Conservation (phyloP, 1,140 invertebrate genomes). For the Bombus pascuorum region DNA sequence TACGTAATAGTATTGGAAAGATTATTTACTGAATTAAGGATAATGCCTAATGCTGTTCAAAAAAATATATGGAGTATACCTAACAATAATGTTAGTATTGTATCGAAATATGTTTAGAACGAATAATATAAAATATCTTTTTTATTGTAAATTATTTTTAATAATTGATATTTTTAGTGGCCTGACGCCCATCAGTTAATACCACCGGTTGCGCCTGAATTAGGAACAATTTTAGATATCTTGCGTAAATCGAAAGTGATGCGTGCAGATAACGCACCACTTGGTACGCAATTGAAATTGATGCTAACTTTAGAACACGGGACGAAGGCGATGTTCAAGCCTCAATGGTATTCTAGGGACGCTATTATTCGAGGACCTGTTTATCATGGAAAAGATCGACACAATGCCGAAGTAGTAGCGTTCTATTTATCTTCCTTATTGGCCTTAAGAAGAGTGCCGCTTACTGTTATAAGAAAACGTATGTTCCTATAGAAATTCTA, state of each 20-base stretch:
- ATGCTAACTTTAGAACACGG: conserved; percentile 89
- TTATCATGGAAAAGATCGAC: conserved; percentile 94
- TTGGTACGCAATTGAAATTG: conserved; percentile 96
- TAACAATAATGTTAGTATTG: conserved; percentile 72
- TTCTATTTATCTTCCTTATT: conserved; percentile 94
- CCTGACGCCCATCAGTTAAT: conserved; percentile 86
- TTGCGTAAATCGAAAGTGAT: conserved; percentile 88
- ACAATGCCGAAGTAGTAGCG: conserved; percentile 97
- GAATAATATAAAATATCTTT: not conserved
- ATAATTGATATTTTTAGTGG: conserved; percentile 84
- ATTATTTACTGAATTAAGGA: conserved; percentile 69
- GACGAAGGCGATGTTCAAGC: conserved; percentile 94
- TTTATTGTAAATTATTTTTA: not conserved
- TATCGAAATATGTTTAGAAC: not conserved
- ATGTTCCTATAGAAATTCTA: conserved; percentile 29
- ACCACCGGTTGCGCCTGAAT: conserved; percentile 84
- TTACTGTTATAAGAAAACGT: conserved; percentile 89
- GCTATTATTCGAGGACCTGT: conserved; percentile 90
- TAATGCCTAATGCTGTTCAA: conserved; percentile 64
- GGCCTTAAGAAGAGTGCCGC: conserved; percentile 89
- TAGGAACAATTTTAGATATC: conserved; percentile 88
- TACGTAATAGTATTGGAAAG: conserved; percentile 72
- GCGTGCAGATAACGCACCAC: conserved; percentile 88
- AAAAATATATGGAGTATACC: conserved; percentile 76
- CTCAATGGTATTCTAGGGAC: conserved; percentile 92